Percentiles rank a stretch among this genome's conserved stretches.
Evolutionary conservation across 2,797 vertebrate genomes (phyloP).

Genomic region (Linurgus olivaceus): DNA sequence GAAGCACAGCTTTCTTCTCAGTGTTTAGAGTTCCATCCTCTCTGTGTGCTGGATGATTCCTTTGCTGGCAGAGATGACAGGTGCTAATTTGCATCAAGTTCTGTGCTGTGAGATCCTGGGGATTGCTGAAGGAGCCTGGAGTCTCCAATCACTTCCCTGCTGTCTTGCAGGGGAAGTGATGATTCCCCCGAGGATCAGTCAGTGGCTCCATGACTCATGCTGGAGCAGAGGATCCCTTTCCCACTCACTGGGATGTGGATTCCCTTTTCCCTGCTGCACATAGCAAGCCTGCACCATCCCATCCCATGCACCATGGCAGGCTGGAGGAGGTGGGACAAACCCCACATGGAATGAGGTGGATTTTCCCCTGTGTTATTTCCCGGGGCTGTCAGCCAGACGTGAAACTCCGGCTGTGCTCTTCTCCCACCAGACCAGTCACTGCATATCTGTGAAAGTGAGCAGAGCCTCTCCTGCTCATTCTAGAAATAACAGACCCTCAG

Average conservation of each 20-base stretch:
- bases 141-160: background rate
- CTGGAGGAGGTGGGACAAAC: background rate
- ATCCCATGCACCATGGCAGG: background rate
- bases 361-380: background rate
- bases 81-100: background rate
- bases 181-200: background rate
- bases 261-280: background rate
- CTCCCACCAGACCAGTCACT: constrained; percentile 1
- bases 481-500: background rate
- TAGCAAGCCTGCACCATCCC: background rate
- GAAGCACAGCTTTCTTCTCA: background rate
- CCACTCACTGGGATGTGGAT: background rate
- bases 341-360: background rate
- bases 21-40: background rate
- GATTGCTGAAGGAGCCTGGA: background rate
- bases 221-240: constrained; percentile 6
- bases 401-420: background rate
- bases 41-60: background rate
- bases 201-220: background rate
- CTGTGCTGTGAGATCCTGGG: background rate
- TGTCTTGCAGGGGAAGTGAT: background rate
- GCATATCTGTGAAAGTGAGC: background rate
- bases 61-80: background rate
- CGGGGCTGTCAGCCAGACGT: background rate
- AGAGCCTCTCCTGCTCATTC: background rate